Evolutionary conservation across 2,888 invertebrate genomes (phyloP).

Genomic region (Psococerastis gibbosa): DNA sequence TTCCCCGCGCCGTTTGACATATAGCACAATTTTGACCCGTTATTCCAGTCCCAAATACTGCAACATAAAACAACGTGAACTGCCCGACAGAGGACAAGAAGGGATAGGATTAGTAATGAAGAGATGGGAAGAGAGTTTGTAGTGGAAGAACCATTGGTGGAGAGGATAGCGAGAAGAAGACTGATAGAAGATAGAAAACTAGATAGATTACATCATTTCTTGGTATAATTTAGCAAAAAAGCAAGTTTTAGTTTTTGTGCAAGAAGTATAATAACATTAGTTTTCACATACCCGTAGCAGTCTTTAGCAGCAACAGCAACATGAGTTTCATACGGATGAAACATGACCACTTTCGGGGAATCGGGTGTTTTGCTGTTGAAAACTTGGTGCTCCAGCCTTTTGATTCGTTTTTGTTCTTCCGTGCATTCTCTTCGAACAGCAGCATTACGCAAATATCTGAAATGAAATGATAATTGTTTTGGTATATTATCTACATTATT

Average conservation of each 20-base stretch:
- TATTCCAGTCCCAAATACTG: slow-evolving; percentile 70
- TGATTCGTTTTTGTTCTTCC: slow-evolving; percentile 37
- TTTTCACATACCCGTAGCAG: slow-evolving; percentile 52
- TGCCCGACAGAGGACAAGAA: not conserved
- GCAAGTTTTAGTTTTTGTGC: too few relatives aligned
- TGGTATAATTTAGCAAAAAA: not conserved
- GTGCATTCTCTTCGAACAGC: slow-evolving; percentile 43
- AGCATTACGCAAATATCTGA: slow-evolving; percentile 42
- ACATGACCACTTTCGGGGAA: slow-evolving; percentile 56
- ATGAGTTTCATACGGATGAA: slow-evolving; percentile 82
- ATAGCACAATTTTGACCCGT: slow-evolving; percentile 45
- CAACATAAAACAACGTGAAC: slow-evolving; percentile 17
- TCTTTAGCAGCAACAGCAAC: slow-evolving; percentile 74
- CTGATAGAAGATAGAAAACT: not conserved
- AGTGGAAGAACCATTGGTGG: too few relatives aligned
- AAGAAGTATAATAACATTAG: too few relatives aligned
- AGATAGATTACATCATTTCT: slow-evolving; percentile 5
- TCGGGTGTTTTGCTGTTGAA: slow-evolving; percentile 64
- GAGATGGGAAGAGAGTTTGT: too few relatives aligned
- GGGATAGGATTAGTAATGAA: not conserved
- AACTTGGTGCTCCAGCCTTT: slow-evolving; percentile 60
- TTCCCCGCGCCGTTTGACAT: slow-evolving; percentile 23
- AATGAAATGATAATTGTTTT: too few relatives aligned
- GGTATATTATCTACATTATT: too few relatives aligned
- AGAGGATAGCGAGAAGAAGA: too few relatives aligned